Percentiles rank a stretch among this genome's conserved stretches.
These are phyloP conservation scores for Nematolebias whitei DNA, from an alignment of 2,113 vertebrate genomes.

Conservation along the genomic window DNA sequence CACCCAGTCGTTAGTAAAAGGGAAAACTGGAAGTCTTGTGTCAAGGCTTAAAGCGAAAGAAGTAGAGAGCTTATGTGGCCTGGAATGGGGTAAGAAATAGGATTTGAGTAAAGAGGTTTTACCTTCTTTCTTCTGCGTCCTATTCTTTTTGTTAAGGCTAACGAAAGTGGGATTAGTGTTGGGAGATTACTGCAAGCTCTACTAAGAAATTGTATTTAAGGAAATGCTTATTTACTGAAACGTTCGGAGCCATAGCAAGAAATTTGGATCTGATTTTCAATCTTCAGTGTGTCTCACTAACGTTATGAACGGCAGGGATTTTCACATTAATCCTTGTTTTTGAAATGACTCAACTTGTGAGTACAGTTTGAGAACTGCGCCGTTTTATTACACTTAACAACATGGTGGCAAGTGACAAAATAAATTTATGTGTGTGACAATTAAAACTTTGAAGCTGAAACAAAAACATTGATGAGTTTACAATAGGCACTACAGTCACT, in stretches of 20 bases:
- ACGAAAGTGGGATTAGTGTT: constrained; percentile 72
- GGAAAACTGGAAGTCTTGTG: constrained; percentile 60
- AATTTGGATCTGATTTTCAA: constrained; percentile 1
- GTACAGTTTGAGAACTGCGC: constrained; percentile 4
- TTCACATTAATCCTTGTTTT: constrained; percentile 31
- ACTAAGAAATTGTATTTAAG: constrained; percentile 66
- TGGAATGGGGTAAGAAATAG: constrained; percentile 76
- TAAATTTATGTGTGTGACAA: not conserved
- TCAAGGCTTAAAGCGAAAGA: constrained; percentile 57
- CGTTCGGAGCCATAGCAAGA: constrained; percentile 19
- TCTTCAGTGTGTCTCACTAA: constrained; percentile 2
- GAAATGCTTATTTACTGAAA: constrained; percentile 62
- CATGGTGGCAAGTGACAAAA: not conserved
- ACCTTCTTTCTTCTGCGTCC: constrained; percentile 61
- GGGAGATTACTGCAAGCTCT: constrained; percentile 74
- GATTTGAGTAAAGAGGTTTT: constrained; percentile 81
- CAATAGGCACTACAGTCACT: not conserved
- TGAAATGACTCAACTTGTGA: not conserved
- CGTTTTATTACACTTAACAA: too few relatives aligned
- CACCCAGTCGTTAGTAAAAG: constrained; percentile 39
- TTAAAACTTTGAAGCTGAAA: too few relatives aligned
- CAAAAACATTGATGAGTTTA: too few relatives aligned
- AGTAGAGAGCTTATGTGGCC: constrained; percentile 52
- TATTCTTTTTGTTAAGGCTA: constrained; percentile 72
- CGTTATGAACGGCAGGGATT: constrained; percentile 16